Evolutionary conservation across 1,140 invertebrate genomes (phyloP).

Genomic region (Drosophila orena): DNA sequence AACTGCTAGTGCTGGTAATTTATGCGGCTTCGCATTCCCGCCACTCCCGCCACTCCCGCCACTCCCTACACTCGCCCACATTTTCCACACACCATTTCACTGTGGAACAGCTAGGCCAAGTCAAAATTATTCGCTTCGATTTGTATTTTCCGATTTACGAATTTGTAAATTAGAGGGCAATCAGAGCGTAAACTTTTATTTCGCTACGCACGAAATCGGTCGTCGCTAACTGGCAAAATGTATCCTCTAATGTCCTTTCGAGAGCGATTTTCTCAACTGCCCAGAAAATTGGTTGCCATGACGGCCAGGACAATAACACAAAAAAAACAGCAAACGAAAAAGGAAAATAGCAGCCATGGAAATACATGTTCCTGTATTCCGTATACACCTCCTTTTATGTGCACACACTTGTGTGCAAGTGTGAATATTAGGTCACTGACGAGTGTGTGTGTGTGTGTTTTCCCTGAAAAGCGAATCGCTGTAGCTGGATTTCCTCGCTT

Average conservation of each 20-base stretch:
- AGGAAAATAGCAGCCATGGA: constrained; percentile 42
- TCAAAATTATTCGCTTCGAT: constrained; percentile 35
- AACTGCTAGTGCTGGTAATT: constrained; percentile 71
- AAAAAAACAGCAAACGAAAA: not conserved
- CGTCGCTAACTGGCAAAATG: constrained; percentile 13
- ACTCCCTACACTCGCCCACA: constrained; percentile 32
- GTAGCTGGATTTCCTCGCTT: constrained; percentile 15
- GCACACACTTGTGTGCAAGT: constrained; percentile 19
- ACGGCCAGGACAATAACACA: constrained; percentile 42
- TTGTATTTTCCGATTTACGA: constrained; percentile 35
- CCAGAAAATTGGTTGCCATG: constrained; percentile 61
- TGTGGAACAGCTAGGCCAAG: not conserved
- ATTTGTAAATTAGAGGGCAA: constrained; percentile 55
- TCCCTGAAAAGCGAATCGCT: constrained; percentile 25
- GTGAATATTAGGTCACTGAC: constrained; percentile 42
- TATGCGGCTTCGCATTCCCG: constrained; percentile 68
- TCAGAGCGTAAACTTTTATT: constrained; percentile 52
- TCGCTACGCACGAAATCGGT: constrained; percentile 11
- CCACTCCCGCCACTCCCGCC: not conserved
- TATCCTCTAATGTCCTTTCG: constrained; percentile 48
- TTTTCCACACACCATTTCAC: constrained; percentile 14
- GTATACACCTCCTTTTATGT: constrained; percentile 5
- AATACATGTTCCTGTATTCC: constrained; percentile 28
- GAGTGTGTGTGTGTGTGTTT: not conserved
- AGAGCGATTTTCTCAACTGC: constrained; percentile 53